Evolutionary conservation across 1,140 invertebrate genomes (phyloP).

Genomic region (Brachionus angularis): DNA sequence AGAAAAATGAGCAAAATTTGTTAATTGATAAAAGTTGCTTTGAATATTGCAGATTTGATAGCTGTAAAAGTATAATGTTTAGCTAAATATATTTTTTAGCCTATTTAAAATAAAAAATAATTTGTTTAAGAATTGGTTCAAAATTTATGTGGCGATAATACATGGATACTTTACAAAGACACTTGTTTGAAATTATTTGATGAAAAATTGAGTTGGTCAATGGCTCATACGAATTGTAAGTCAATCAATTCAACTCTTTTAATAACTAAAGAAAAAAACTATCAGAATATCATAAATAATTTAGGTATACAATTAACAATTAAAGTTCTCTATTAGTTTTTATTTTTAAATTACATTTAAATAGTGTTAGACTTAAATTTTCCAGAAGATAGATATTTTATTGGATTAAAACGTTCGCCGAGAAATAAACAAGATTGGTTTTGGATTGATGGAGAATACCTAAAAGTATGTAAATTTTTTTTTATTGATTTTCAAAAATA

Average conservation of each 20-base stretch:
- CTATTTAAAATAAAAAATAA: too few relatives aligned
- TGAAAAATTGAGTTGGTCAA: neutral
- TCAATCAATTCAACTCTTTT: neutral
- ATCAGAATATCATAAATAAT: neutral
- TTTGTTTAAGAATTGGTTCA: neutral
- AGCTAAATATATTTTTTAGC: neutral
- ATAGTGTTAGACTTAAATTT: neutral
- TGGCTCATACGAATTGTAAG: neutral
- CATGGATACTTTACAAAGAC: neutral
- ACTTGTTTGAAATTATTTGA: neutral
- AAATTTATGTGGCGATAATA: neutral
- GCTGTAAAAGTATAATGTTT: neutral
- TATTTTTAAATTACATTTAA: neutral
- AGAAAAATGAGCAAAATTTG: neutral
- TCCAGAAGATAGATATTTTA: neutral
- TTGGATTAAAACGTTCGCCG: neutral
- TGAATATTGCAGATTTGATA: neutral
- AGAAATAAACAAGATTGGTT: neutral
- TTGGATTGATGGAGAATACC: neutral
- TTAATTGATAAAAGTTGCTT: neutral
- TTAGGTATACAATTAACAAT: slow-evolving; percentile 24
- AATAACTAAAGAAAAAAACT: neutral
- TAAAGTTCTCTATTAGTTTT: neutral
- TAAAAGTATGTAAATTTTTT: neutral
- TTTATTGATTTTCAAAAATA: neutral